Conservation (phyloP, 2,113 vertebrate genomes). For the Scytalopus superciliaris region DNA sequence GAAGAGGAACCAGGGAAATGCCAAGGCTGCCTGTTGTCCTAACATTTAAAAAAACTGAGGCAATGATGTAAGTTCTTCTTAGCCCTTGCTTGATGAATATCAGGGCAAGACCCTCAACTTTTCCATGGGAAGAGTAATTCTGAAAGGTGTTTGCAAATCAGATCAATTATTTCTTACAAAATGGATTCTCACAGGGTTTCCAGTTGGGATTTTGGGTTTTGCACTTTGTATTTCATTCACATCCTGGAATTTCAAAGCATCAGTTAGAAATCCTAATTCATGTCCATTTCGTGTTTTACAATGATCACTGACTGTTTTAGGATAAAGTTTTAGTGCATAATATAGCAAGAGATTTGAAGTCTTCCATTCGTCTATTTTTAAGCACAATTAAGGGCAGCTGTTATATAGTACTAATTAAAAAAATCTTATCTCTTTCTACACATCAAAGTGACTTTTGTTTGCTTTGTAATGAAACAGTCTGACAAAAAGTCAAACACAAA, state of each 20-base stretch:
- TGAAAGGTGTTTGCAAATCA: not conserved
- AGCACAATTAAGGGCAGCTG: constrained; percentile 5
- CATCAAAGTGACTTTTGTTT: constrained; percentile 61
- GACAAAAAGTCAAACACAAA: constrained; percentile 46
- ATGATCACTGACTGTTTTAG: not conserved
- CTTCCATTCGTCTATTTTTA: constrained; percentile 6
- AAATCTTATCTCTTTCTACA: constrained; percentile 35
- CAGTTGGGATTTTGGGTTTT: not conserved
- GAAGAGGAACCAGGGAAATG: not conserved
- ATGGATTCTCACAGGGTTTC: not conserved
- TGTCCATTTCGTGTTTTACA: not conserved
- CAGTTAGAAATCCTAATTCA: not conserved
- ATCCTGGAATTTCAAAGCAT: not conserved
- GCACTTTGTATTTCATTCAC: not conserved
- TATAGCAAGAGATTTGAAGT: not conserved
- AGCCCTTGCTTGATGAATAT: not conserved
- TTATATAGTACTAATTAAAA: constrained; percentile 47
- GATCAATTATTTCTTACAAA: not conserved
- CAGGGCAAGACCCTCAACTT: not conserved
- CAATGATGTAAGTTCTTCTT: not conserved
- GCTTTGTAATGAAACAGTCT: constrained; percentile 29
- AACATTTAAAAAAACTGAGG: not conserved
- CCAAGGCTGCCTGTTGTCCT: not conserved
- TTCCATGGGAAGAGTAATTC: not conserved
- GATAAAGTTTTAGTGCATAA: not conserved